phyloP scores from a whole-genome alignment of 1,140 invertebrate species.

The Penaeus chinensis region DNA sequence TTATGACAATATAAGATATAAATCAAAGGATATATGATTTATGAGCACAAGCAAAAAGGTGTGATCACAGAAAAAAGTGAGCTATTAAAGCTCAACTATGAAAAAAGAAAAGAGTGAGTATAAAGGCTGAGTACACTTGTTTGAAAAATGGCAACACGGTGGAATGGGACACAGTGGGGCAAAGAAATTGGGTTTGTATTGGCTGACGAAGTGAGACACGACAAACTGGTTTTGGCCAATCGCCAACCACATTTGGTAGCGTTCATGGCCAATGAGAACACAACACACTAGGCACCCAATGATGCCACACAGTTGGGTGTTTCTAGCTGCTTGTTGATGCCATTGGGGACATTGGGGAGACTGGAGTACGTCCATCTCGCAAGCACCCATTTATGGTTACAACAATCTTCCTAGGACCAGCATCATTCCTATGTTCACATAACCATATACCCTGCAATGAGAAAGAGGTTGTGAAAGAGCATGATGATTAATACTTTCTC shows the following conservation, averaged over 20 bases:
- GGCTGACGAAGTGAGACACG: slow-evolving; percentile 31
- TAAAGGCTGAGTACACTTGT: slow-evolving; percentile 13
- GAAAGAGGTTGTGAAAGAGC: neutral
- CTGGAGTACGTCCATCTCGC: slow-evolving; percentile 79
- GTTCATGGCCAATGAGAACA: slow-evolving; percentile 33
- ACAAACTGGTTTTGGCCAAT: slow-evolving; percentile 28
- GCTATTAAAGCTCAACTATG: no score
- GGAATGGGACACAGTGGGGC: slow-evolving; percentile 25
- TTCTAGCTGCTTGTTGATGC: slow-evolving; percentile 83
- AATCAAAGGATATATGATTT: no score
- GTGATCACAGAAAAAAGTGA: no score
- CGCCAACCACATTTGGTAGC: slow-evolving; percentile 21
- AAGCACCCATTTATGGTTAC: slow-evolving; percentile 91
- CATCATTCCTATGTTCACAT: slow-evolving; percentile 96
- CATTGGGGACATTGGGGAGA: slow-evolving; percentile 84
- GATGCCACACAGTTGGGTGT: slow-evolving; percentile 43
- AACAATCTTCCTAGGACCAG: slow-evolving; percentile 90
- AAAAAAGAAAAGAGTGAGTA: neutral
- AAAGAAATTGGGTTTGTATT: neutral
- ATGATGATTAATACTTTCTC: neutral
- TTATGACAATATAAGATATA: no score
- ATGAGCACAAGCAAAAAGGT: no score
- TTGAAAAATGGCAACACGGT: neutral
- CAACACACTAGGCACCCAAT: slow-evolving; percentile 38
- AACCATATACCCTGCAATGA: slow-evolving; percentile 88